Evolutionary conservation across 2,888 invertebrate species (phyloP).

Genomic region (Panorpa germanica): DNA sequence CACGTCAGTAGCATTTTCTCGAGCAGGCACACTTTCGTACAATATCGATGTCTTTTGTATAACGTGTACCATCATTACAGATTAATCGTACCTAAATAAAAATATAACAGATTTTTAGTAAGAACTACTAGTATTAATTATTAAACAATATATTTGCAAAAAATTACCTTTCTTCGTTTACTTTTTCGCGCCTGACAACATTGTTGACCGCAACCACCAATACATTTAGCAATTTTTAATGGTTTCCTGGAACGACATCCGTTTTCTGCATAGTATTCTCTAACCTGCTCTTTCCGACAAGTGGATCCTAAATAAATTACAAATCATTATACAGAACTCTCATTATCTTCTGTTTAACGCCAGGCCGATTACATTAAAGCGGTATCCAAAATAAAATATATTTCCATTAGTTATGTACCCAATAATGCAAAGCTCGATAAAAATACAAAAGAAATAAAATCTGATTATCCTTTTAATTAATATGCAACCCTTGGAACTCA

Average conservation of each 20-base stretch:
- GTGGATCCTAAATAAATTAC: too few relatives aligned
- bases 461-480: too few relatives aligned
- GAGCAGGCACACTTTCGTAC: slow-evolving; percentile 93
- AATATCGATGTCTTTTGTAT: slow-evolving; percentile 90
- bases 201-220: slow-evolving; percentile 57
- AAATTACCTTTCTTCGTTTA: slow-evolving; percentile 72
- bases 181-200: slow-evolving; percentile 88
- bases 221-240: slow-evolving; percentile 75
- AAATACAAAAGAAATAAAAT: too few relatives aligned
- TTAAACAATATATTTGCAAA: slow-evolving; percentile 7
- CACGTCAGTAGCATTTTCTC: slow-evolving; percentile 70
- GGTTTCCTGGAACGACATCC: slow-evolving; percentile 80
- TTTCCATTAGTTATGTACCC: too few relatives aligned
- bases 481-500: too few relatives aligned
- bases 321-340: too few relatives aligned
- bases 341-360: too few relatives aligned
- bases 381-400: too few relatives aligned
- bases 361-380: too few relatives aligned
- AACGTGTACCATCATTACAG: slow-evolving; percentile 81
- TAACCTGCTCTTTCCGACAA: slow-evolving; percentile 75
- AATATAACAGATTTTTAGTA: slow-evolving; percentile 5
- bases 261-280: slow-evolving; percentile 81
- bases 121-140: too few relatives aligned
- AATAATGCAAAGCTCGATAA: too few relatives aligned
- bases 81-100: slow-evolving; percentile 59